Percentiles rank a stretch among this genome's conserved stretches.
These are phyloP conservation scores for Trissoscelio sp. DNA, from an alignment of 2,888 invertebrate species.

Conservation along the genomic window DNA sequence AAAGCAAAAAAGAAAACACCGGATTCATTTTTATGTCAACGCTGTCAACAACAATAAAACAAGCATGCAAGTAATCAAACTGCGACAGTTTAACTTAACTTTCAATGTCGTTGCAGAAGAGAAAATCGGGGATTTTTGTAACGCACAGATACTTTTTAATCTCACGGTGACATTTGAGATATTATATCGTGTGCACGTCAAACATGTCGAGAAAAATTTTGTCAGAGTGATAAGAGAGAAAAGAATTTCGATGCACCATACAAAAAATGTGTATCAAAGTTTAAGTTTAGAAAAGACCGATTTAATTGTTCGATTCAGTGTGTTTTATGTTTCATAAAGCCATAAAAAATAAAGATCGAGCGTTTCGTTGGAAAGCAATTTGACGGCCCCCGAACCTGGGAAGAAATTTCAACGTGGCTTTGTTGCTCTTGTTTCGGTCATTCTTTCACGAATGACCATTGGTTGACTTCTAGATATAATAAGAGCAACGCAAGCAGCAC, in stretches of 20 bases:
- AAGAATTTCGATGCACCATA: constrained; percentile 6
- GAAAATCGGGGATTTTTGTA: constrained; percentile 38
- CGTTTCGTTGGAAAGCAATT: constrained; percentile 52
- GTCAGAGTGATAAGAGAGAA: constrained; percentile 11
- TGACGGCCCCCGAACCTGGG: constrained; percentile 16
- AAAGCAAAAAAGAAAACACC: not conserved
- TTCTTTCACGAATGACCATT: constrained; percentile 73
- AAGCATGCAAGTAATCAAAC: constrained; percentile 23
- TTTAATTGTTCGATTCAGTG: constrained; percentile 18
- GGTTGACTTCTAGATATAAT: constrained; percentile 78
- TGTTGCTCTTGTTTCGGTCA: constrained; percentile 62
- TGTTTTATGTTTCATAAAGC: constrained; percentile 38
- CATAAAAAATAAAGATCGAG: constrained; percentile 43
- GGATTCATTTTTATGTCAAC: constrained; percentile 27
- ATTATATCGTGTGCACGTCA: constrained; percentile 38
- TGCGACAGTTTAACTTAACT: constrained; percentile 24
- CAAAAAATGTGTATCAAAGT: too few species aligned
- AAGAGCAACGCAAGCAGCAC: constrained; percentile 78
- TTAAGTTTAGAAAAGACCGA: too few species aligned
- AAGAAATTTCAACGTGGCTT: constrained; percentile 27
- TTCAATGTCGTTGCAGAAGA: constrained; percentile 17
- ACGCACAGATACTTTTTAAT: constrained; percentile 49
- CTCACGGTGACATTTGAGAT: constrained; percentile 42
- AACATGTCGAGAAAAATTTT: constrained; percentile 32
- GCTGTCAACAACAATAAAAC: constrained; percentile 3